A percentile compares a stretch with the other conserved stretches of the same genome.
Evolutionary conservation across 2,113 vertebrate genomes (phyloP).

Genomic region (Tyto alba): DNA sequence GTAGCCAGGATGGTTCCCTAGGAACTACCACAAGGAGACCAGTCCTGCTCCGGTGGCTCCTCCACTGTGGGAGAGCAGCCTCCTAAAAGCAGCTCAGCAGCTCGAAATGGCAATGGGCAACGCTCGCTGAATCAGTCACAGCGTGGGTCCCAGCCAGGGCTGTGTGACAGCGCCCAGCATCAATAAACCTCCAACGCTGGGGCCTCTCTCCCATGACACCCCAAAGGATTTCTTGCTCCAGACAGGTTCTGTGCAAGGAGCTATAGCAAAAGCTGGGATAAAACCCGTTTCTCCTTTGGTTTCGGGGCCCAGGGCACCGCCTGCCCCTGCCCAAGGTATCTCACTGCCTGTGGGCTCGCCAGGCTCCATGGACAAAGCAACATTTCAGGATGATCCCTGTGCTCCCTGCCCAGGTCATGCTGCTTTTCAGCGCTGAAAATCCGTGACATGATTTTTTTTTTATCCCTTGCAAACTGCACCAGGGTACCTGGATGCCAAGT

Average conservation of each 20-base stretch:
- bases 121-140: fast-evolving
- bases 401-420: background rate
- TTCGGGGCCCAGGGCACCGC: background rate
- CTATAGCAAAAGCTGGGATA: background rate
- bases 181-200: fast-evolving
- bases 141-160: fast-evolving
- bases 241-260: background rate
- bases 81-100: background rate
- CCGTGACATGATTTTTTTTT: fast-evolving
- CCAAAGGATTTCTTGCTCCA: background rate
- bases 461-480: background rate
- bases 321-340: background rate
- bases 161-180: background rate
- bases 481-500: background rate
- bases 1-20: background rate
- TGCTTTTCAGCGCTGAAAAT: fast-evolving
- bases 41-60: background rate
- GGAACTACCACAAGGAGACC: background rate
- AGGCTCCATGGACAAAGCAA: background rate
- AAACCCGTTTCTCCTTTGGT: background rate
- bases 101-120: background rate
- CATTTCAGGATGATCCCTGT: fast-evolving
- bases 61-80: background rate
- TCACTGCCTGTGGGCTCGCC: fast-evolving
- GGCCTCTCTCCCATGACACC: background rate